Base-by-base conservation (phyloP, 2,888 invertebrate genomes). In the Scaeva pyrastri region DNA sequence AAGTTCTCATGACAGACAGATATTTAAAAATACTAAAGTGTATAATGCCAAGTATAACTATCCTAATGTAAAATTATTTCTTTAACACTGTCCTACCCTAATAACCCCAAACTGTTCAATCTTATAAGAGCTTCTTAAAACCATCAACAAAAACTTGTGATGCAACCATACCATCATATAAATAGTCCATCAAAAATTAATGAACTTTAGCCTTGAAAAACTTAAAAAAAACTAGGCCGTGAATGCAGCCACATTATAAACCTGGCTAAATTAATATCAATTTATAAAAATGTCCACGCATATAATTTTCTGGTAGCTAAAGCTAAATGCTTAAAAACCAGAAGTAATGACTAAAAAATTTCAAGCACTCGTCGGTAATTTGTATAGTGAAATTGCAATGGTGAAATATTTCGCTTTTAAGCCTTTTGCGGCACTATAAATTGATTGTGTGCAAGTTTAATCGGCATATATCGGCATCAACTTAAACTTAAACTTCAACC, bases 321-420 rank as follows among this genome's bases (percentile, higher is more conserved):
- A 70, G 64, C 64, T 66, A 60, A 82, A 77, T 78, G 64, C 48
- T 23, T 12, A 12, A 41, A 23, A 31, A 73, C 36, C 55, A 58
- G 73, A 75, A 74, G 11, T 72, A 84, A 84, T 76, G 48, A 48
- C 62, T 62, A 23, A 78, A 74, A 39, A 77, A 86, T 86, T 74
- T 55, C 66, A 71, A 48, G 71, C 78, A 78, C 82, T 86, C 31
- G 71, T 43, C 74, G 36, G 70, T 58, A 86, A 82, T 82, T 86
- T 81, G 82, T 74, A 43, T 43, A 60, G n/a, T 45, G 41, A 73
- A 76, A 75, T 75, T 73, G 43, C 68, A 55, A 55, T 23, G 60
- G 52, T 60, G 68, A 62, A 77, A 45, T 62, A 56, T 79, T 84
- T 71, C 64, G 55, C 48, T 55, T 12, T 26, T 8, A 50, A 48